phyloP scores from a whole-genome alignment of 1,140 invertebrate genomes.

The Lutraria rhynchaena region DNA sequence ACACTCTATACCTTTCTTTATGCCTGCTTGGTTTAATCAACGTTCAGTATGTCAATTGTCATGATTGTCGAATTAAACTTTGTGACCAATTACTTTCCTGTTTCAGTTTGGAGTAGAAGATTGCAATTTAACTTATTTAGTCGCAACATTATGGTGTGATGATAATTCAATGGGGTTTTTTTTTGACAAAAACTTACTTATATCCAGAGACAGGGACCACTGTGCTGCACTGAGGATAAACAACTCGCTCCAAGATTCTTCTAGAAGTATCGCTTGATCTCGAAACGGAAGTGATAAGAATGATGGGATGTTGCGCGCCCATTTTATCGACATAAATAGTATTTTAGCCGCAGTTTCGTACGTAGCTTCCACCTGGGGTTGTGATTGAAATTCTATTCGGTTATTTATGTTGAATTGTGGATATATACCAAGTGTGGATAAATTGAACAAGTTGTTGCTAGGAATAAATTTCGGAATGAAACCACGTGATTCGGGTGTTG shows the following conservation, averaged over 20 bases:
- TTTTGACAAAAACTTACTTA: conserved; percentile 83
- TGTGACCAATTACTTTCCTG: too few species aligned
- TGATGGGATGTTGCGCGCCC: conserved; percentile 98
- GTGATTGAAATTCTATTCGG: not conserved
- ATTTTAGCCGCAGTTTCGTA: conserved; percentile 94
- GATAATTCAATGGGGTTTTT: too few species aligned
- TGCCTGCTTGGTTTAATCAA: too few species aligned
- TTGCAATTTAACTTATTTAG: too few species aligned
- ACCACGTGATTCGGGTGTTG: not conserved
- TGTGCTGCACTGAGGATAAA: conserved; percentile 98
- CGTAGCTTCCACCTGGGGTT: conserved; percentile 80
- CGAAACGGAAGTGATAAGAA: conserved; percentile 93
- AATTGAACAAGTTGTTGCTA: conserved; percentile 28
- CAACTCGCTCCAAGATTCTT: conserved; percentile 97
- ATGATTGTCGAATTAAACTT: too few species aligned
- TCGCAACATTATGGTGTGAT: too few species aligned
- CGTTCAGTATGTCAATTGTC: too few species aligned
- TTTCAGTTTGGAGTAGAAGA: too few species aligned
- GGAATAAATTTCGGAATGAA: conserved; percentile 33
- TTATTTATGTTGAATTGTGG: not conserved
- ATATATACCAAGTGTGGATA: not conserved
- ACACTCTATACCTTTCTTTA: too few species aligned
- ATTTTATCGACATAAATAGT: conserved; percentile 97
- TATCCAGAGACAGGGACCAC: conserved; percentile 95
- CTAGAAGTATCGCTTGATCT: conserved; percentile 93